Percentiles rank a stretch among this genome's conserved stretches.
These are phyloP conservation scores for Phocoena phocoena DNA, from an alignment of 2,113 vertebrate species.

Conservation along the genomic window DNA sequence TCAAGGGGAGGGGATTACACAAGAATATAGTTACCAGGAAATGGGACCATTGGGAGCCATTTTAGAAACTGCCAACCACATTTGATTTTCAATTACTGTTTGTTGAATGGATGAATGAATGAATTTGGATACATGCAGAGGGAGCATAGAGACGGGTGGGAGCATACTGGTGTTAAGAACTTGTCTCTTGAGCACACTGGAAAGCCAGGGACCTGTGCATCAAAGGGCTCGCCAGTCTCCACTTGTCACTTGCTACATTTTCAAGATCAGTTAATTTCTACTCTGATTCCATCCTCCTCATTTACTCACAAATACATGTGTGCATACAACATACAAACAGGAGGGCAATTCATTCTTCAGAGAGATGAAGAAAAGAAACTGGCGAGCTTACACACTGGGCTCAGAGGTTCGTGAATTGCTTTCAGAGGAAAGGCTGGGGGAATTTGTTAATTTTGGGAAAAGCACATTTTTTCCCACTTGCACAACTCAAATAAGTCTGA, in stretches of 20 bases:
- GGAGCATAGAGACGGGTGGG: background rate
- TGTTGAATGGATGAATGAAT: background rate
- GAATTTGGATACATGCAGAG: background rate
- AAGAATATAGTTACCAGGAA: background rate
- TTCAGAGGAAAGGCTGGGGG: conserved; percentile 50
- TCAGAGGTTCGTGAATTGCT: conserved; percentile 28
- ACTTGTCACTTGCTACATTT: background rate
- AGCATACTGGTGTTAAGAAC: background rate
- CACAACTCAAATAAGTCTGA: conserved; percentile 58
- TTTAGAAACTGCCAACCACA: background rate
- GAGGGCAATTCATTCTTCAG: background rate
- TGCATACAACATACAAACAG: background rate
- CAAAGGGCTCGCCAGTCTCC: background rate
- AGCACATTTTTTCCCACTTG: conserved; percentile 60
- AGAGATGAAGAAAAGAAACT: conserved; percentile 14
- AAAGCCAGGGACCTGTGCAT: background rate
- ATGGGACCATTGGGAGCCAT: background rate
- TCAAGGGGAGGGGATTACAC: background rate
- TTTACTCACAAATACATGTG: background rate
- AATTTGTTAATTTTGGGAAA: conserved; percentile 58
- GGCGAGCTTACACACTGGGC: background rate
- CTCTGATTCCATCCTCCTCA: background rate
- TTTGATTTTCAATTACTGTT: background rate
- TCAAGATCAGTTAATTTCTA: background rate
- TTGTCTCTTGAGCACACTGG: background rate